Percentiles rank a stretch among this genome's conserved stretches.
Conservation (phyloP, 2,797 vertebrate species). For the Sebastes kiyomatsui region DNA sequence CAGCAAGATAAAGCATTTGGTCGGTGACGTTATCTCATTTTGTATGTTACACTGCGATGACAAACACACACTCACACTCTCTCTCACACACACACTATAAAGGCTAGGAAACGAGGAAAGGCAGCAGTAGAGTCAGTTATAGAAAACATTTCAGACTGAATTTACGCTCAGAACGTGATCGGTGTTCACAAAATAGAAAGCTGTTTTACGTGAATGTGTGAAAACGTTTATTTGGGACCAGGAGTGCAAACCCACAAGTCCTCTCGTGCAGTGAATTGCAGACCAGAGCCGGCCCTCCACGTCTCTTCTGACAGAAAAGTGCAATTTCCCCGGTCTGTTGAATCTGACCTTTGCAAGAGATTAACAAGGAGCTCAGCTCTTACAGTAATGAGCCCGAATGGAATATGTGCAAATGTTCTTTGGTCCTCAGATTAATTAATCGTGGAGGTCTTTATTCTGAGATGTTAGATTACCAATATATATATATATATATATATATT, state of each 20-base stretch:
- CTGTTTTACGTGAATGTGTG: not conserved
- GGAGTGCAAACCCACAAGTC: not conserved
- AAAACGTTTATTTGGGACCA: not conserved
- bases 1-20: conserved; percentile 6
- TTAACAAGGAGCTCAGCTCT: conserved; percentile 30
- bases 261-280: not conserved
- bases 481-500: too few relatives aligned
- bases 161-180: conserved; percentile 1
- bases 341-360: conserved; percentile 57
- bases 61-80: conserved; percentile 1
- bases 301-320: conserved; percentile 16
- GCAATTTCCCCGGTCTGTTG: conserved; percentile 17
- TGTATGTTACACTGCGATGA: not conserved
- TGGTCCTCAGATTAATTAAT: conserved; percentile 38
- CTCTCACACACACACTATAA: not conserved
- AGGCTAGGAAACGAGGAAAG: not conserved
- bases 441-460: not conserved
- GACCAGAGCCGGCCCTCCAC: not conserved
- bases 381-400: conserved; percentile 29
- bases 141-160: not conserved
- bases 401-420: conserved; percentile 35
- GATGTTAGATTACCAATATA: not conserved
- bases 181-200: not conserved
- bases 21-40: not conserved
- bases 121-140: not conserved